phyloP scores from a whole-genome alignment of 2,113 vertebrate species.

The Phasianus colchicus region DNA sequence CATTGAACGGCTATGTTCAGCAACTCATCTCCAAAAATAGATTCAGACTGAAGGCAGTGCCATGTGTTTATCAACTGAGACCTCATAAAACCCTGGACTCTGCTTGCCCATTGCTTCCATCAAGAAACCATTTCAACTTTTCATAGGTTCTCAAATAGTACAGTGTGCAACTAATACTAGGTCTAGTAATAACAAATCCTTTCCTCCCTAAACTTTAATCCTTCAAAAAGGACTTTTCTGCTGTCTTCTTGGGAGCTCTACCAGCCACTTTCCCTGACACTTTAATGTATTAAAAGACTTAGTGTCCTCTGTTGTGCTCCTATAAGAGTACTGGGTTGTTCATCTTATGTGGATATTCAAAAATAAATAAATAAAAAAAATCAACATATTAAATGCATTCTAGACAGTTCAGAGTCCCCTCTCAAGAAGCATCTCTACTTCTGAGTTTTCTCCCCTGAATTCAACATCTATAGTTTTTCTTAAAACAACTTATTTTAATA shows the following conservation, averaged over 20 bases:
- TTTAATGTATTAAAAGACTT: background rate
- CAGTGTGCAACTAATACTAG: background rate
- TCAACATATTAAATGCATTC: fast-evolving
- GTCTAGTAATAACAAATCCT: background rate
- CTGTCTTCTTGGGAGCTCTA: background rate
- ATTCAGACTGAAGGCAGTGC: background rate
- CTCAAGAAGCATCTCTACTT: background rate
- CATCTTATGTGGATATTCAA: background rate
- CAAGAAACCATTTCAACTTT: background rate
- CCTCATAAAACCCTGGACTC: background rate
- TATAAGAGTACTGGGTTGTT: background rate
- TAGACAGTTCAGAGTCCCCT: background rate
- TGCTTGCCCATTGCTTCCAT: background rate
- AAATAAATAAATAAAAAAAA: background rate
- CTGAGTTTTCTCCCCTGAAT: background rate
- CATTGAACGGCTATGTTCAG: background rate
- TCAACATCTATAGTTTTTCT: background rate
- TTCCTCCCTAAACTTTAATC: background rate
- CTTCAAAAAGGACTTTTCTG: background rate
- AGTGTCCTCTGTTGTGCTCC: background rate
- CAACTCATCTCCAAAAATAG: background rate
- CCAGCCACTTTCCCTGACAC: background rate
- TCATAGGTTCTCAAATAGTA: background rate
- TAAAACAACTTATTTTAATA: background rate
- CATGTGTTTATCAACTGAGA: background rate